Evolutionary conservation across 1,140 invertebrate species (phyloP).

Genomic region (Aethina tumida): DNA sequence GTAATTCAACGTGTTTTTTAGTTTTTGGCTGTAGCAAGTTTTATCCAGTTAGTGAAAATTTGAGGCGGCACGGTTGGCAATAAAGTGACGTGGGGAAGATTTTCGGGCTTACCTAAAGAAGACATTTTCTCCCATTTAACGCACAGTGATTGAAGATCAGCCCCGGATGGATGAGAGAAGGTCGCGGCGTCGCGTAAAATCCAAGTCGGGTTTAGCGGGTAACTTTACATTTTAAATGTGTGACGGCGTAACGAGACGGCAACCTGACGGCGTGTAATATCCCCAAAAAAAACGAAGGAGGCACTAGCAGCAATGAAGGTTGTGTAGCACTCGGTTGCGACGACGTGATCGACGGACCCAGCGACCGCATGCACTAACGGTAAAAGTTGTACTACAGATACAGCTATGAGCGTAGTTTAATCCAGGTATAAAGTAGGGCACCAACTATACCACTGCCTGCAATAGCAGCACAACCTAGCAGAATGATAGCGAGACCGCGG

Average conservation of each 20-base stretch:
- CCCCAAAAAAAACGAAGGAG: no score
- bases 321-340: conserved; percentile 1
- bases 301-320: conserved; percentile 4
- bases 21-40: no score
- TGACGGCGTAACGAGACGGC: neutral
- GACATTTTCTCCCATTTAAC: conserved; percentile 19
- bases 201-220: no score
- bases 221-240: conserved; percentile 4
- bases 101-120: conserved; percentile 20
- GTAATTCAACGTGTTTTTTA: no score
- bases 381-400: conserved; percentile 36
- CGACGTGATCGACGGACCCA: conserved; percentile 3
- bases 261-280: conserved; percentile 7
- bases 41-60: no score
- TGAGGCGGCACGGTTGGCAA: no score
- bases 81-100: no score
- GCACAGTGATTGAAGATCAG: conserved; percentile 1
- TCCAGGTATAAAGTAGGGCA: conserved; percentile 36
- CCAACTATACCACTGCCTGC: conserved; percentile 24
- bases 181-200: conserved; percentile 2
- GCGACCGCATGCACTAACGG: conserved; percentile 30
- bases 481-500: conserved; percentile 16
- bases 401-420: conserved; percentile 24
- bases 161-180: neutral
- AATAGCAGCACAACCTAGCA: conserved; percentile 17